A percentile compares a stretch with the other conserved stretches of the same genome.
These are phyloP conservation scores for Cervus canadensis DNA, from an alignment of 2,113 vertebrate genomes.

Conservation along the genomic window DNA sequence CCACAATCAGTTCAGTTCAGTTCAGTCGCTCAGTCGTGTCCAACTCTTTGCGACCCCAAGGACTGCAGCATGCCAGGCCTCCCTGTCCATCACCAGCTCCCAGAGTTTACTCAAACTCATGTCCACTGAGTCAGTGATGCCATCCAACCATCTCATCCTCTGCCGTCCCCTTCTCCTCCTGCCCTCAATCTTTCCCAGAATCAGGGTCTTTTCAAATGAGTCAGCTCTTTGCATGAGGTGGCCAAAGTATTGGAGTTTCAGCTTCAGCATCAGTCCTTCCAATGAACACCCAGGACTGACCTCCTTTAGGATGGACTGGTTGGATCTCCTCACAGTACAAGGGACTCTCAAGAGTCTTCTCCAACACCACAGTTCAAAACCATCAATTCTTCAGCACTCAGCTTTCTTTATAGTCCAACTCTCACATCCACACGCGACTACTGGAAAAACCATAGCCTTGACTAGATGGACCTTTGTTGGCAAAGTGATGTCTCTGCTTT, in stretches of 20 bases:
- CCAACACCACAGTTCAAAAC: neutral
- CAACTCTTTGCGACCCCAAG: neutral
- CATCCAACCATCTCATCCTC: neutral
- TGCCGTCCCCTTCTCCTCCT: neutral
- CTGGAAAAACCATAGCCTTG: neutral
- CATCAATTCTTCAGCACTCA: accelerated
- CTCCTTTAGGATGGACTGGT: too few species aligned
- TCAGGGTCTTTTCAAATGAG: neutral
- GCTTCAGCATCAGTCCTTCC: neutral
- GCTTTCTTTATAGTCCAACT: neutral
- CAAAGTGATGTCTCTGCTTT: neutral
- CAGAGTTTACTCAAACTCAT: neutral
- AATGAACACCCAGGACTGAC: neutral
- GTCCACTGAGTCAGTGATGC: neutral
- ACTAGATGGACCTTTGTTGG: neutral
- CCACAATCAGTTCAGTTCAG: neutral
- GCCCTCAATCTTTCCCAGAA: neutral
- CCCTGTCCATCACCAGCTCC: neutral
- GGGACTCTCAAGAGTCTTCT: neutral
- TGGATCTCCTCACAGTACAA: neutral
- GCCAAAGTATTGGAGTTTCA: neutral
- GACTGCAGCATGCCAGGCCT: neutral
- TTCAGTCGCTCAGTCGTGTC: neutral
- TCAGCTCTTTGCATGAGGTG: neutral
- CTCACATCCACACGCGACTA: neutral